These are phyloP conservation scores for Hirtodrosophila trivittata DNA, from an alignment of 2,888 invertebrate genomes.

Conservation along the genomic window DNA sequence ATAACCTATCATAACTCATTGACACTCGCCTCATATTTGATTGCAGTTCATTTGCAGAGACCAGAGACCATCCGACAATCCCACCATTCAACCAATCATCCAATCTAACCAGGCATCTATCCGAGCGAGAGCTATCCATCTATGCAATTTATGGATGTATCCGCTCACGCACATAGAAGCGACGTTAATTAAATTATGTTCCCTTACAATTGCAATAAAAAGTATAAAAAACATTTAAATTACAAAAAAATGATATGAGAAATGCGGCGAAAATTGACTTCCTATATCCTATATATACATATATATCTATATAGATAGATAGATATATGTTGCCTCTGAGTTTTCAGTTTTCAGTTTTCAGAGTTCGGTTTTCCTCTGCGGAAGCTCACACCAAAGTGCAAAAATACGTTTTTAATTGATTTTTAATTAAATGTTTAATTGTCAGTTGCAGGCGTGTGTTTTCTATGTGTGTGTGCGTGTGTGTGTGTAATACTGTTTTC, in stretches of 20 bases:
- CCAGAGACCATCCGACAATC: no score
- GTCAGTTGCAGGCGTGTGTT: conserved; percentile 64
- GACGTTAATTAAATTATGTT: no score
- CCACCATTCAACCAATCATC: not conserved
- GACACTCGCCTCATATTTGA: conserved; percentile 41
- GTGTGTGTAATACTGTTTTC: conserved; percentile 1
- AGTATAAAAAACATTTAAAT: not conserved
- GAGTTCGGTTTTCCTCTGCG: conserved; percentile 1
- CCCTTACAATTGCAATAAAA: no score
- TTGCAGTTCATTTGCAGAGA: conserved; percentile 55
- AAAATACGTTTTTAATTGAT: conserved; percentile 70
- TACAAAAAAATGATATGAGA: not conserved
- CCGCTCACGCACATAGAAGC: conserved; percentile 24
- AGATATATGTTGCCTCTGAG: not conserved
- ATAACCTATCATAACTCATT: conserved; percentile 40
- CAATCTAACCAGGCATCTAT: conserved; percentile 5
- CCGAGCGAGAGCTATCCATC: conserved; percentile 23
- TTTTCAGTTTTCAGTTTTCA: not conserved
- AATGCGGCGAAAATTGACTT: conserved; percentile 19
- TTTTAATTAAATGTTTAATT: conserved; percentile 76
- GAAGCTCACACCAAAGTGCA: conserved; percentile 44
- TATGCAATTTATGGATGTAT: conserved; percentile 37
- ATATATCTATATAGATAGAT: conserved; percentile 3
- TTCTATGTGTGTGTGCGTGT: conserved; percentile 1
- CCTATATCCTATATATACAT: conserved; percentile 8